Evolutionary conservation across 2,797 vertebrate species (phyloP), one percentile per base, ranked within the genome.

Genomic region (Anomalospiza imberbis): DNA sequence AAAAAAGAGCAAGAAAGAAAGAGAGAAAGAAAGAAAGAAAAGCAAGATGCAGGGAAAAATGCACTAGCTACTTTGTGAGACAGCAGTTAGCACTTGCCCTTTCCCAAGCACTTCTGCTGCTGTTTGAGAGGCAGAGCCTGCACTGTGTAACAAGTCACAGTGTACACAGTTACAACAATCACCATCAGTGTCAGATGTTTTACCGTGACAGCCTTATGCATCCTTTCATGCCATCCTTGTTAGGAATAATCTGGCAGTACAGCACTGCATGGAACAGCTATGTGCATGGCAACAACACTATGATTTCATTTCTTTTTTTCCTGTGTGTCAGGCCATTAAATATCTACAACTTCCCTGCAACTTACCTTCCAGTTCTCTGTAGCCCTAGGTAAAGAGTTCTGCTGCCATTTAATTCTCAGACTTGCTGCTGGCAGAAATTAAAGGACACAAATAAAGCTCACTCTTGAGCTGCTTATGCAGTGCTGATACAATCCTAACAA

Each of bases 111-210:
- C 25, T 89, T 73, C 83, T 63, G 24, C 81, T 65, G 50, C 47
- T 81, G 73, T 93, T 94, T 92, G 85, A 90, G 85, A 93, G 94
- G 88, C 61, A 92, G 77, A 96, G 75, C 34, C 96, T 96, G 94
- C 80, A 54, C 81, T 95, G 89, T 12, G 51, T 96, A 94, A 72
- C 5, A 17, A 95, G 79, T 66, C 65, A 45, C 85, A 63, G 53
- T 36, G 78, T 78, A 84, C 75, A 94, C 55, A 87, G 86, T 91
- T 93, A 92, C 89, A 89, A 36, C 63, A 72, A 73, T 62, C 45
- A 42, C 66, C 61, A 54, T 60, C 91, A 82, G 85, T 88, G 90
- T 94, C 80, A 85, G 62, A 53, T 24, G 22, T 67, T 94, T 85
- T 36, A 47, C 38, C 16, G 95, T 95, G 94, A 96, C 82, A 94